Conservation (phyloP, 2,113 vertebrate genomes). For the Rhizomys pruinosus region DNA sequence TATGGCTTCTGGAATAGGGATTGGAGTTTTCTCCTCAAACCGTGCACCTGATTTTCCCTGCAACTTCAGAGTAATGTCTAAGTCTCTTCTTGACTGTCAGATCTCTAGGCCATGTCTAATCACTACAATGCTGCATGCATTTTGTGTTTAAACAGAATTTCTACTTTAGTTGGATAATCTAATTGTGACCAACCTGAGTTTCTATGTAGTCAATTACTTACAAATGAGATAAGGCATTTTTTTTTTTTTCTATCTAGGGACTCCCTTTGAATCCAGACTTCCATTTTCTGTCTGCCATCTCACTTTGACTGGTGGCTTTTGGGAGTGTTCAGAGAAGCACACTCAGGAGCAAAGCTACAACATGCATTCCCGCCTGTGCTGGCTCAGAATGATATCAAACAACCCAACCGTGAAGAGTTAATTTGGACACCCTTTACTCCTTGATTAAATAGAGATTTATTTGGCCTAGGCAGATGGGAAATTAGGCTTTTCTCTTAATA, state of each 20-base stretch:
- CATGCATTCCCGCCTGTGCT: neutral
- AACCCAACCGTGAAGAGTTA: constrained; percentile 63
- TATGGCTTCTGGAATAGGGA: neutral
- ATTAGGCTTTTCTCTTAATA: constrained; percentile 41
- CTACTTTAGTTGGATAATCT: constrained; percentile 27
- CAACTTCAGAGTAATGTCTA: neutral
- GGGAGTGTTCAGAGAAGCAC: neutral
- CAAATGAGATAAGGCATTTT: constrained; percentile 52
- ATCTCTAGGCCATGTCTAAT: neutral
- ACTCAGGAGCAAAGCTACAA: neutral
- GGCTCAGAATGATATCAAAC: constrained; percentile 36
- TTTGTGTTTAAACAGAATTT: constrained; percentile 44
- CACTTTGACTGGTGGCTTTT: neutral
- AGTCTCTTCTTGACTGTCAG: neutral
- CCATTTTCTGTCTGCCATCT: constrained; percentile 41
- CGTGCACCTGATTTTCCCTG: neutral
- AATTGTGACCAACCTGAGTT: neutral
- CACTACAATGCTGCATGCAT: neutral
- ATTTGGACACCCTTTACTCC: constrained; percentile 52
- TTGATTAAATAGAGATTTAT: constrained; percentile 57
- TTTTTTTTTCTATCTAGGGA: neutral
- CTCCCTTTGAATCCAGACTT: neutral
- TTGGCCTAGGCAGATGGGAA: neutral
- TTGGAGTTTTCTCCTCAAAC: neutral
- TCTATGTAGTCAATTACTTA: constrained; percentile 46